phyloP scores from a whole-genome alignment of 1,140 invertebrate species.

The Penaeus japonicus region DNA sequence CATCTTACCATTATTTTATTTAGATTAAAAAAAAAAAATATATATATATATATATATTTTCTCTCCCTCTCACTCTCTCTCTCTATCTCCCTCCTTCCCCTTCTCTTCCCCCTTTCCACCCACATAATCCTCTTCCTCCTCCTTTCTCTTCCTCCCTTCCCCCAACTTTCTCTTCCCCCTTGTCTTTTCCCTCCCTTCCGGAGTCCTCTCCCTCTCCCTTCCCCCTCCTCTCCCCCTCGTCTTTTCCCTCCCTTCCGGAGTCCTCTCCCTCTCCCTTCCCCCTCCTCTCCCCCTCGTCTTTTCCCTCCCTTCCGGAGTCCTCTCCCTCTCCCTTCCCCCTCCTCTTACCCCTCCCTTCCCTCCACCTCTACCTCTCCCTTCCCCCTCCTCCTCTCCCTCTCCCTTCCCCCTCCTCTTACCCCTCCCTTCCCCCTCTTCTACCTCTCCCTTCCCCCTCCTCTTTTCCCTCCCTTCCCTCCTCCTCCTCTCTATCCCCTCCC shows the following conservation, averaged over 20 bases:
- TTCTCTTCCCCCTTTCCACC: not conserved
- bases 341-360: not conserved
- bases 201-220: not conserved
- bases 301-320: not conserved
- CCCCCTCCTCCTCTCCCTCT: not conserved
- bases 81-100: not conserved
- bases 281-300: not conserved
- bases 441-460: not conserved
- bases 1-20: no score
- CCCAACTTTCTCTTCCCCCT: not conserved
- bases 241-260: not conserved
- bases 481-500: not conserved
- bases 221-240: not conserved
- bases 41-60: no score
- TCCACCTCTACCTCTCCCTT: not conserved
- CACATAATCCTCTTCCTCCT: not conserved
- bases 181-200: not conserved
- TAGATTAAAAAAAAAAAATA: not conserved
- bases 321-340: not conserved
- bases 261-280: not conserved
- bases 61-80: no score
- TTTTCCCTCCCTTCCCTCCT: not conserved
- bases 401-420: not conserved
- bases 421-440: not conserved
- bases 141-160: not conserved